Base-by-base conservation (phyloP, 1,140 invertebrate species). In the Choristoneura fumiferana region DNA sequence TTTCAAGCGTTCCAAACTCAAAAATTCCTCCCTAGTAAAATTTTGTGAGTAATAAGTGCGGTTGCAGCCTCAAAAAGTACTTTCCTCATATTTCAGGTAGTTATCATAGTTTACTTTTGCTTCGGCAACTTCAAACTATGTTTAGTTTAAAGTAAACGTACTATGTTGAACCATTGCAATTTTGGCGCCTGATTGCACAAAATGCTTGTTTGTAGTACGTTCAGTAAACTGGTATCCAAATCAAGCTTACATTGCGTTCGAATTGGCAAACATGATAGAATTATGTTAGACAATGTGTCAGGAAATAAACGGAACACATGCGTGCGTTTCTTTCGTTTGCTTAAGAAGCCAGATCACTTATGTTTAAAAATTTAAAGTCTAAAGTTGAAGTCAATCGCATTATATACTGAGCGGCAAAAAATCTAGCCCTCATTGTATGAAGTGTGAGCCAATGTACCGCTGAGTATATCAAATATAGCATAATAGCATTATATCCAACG, bases 201-300 rank as follows among this genome's bases (percentile, higher is more conserved):
- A 49, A 29, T 49, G 22, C 22, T 29, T 10, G 43, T 13, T 4
- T 5, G n/a, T 10, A 29, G 22, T 49, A 49, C 43, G 22, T 43
- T 33, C 22, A 17, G 22, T 49, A 22, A 29, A 49, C 43, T 10
- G 18, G 43, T 49, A 18, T 49, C 43, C 17, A 49, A 15, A 29
- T 49, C 13, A 10, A 45, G 40, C 18, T 45, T 22, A 15, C 40
- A 37, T 9, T 18, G n/a, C 15, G 40, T 49, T 33, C 43, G 18
- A 2, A 49, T 10, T 49, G 43, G 2, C 22, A 29, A 49, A 49
- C 43, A 5, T 49, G 18, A 22, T 49, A 49, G 43, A 49, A 17
- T 49, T 49, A 49, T 49, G 14, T 4, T 29, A 18, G 43, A 49
- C 22, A 3, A 29, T 43, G 40, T 22, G 9, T 6, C 14, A 10